Conservation (phyloP, 2,797 vertebrate genomes). For the Amblyraja radiata region DNA sequence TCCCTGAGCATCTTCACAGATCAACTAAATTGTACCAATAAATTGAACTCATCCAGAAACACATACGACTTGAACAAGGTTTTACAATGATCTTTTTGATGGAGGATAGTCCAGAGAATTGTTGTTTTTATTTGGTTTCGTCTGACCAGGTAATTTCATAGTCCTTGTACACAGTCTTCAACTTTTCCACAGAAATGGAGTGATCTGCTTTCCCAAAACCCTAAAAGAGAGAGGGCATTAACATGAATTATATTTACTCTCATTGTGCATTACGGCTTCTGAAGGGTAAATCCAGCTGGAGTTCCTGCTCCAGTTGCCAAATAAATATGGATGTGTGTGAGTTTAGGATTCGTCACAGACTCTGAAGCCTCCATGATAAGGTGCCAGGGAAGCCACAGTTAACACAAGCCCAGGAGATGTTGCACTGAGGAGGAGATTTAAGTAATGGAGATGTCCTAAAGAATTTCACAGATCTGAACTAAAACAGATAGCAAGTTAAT, state of each 20-base stretch:
- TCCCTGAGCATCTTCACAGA: not conserved
- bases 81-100: not conserved
- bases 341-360: not conserved
- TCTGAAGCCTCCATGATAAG: not conserved
- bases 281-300: not conserved
- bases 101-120: not conserved
- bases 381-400: not conserved
- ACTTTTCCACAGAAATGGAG: conserved; percentile 66
- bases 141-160: conserved; percentile 79
- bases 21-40: not conserved
- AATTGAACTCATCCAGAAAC: not conserved
- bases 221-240: conserved; percentile 50
- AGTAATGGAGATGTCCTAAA: not conserved
- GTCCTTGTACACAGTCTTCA: conserved; percentile 65
- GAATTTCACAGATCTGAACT: not conserved
- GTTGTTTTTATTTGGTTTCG: conserved; percentile 62
- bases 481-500: not conserved
- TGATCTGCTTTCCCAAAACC: conserved; percentile 84
- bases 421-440: not conserved
- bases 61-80: not conserved
- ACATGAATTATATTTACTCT: conserved; percentile 7
- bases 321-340: not conserved
- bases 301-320: not conserved
- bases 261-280: not conserved
- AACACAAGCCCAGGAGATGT: not conserved